phyloP scores from a whole-genome alignment of 2,888 invertebrate species.

The Boloria selene region DNA sequence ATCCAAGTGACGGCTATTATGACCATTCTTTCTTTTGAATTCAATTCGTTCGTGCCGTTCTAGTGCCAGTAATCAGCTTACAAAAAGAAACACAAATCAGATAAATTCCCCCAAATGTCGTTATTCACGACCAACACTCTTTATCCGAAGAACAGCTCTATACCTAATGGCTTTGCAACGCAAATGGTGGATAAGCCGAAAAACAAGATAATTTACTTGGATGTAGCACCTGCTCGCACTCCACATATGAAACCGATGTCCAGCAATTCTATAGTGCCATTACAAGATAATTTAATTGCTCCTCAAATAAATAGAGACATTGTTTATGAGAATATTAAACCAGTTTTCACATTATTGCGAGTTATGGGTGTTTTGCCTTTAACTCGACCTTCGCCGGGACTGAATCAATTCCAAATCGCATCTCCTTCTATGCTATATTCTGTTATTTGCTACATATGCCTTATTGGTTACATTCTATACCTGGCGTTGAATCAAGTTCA shows the following conservation, averaged over 20 bases:
- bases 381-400: constrained; percentile 72
- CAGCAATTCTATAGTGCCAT: constrained; percentile 59
- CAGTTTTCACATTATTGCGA: constrained; percentile 67
- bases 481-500: constrained; percentile 84
- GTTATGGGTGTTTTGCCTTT: constrained; percentile 85
- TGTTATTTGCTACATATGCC: constrained; percentile 68
- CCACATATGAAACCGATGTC: constrained; percentile 56
- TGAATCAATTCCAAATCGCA: constrained; percentile 72
- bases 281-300: constrained; percentile 61
- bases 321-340: constrained; percentile 74
- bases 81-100: constrained; percentile 26
- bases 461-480: constrained; percentile 82
- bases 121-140: constrained; percentile 58
- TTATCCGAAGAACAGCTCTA: constrained; percentile 51
- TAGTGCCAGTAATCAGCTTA: constrained; percentile 40
- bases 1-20: constrained; percentile 48
- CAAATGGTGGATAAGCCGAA: constrained; percentile 58
- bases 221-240: constrained; percentile 66
- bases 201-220: constrained; percentile 66
- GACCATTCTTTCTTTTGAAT: constrained; percentile 48
- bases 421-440: constrained; percentile 84
- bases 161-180: constrained; percentile 64
- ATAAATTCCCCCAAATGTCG: constrained; percentile 54
- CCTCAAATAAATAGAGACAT: constrained; percentile 65
- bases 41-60: constrained; percentile 45